Percentiles rank a stretch among this genome's conserved stretches.
These are phyloP conservation scores for Coecobrya sp. DNA, from an alignment of 2,888 invertebrate genomes.

Conservation along the genomic window DNA sequence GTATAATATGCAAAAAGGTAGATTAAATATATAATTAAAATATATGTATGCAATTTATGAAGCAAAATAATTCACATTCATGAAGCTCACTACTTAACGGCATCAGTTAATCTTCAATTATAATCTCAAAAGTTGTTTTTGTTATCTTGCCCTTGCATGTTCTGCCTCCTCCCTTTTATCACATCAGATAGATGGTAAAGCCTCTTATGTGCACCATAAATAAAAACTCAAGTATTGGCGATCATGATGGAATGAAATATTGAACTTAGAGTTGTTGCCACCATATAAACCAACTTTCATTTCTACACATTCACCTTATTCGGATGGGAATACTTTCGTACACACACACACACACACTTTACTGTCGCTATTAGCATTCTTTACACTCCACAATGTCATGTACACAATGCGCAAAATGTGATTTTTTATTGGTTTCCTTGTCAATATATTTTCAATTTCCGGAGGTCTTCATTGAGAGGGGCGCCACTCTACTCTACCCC, in stretches of 20 bases:
- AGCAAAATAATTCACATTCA: no score
- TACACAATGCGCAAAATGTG: constrained; percentile 60
- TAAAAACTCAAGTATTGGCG: background rate
- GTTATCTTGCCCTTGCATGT: background rate
- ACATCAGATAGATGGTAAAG: background rate
- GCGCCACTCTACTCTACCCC: constrained; percentile 64
- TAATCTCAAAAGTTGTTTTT: background rate
- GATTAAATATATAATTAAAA: no score
- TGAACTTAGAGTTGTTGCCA: background rate
- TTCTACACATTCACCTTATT: background rate
- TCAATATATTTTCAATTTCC: constrained; percentile 75
- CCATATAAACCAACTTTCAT: background rate
- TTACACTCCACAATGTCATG: background rate
- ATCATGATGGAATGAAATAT: background rate
- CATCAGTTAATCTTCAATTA: background rate
- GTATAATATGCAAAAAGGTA: no score
- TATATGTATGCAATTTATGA: no score
- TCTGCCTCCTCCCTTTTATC: background rate
- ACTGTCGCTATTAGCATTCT: background rate
- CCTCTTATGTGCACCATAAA: background rate
- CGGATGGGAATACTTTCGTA: background rate
- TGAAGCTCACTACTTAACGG: no score
- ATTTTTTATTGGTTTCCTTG: constrained; percentile 71
- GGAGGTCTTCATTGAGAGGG: constrained; percentile 61
- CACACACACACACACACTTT: no score